These are phyloP conservation scores for Turdus rufiventris DNA, from an alignment of 2,113 vertebrate genomes.

Conservation along the genomic window DNA sequence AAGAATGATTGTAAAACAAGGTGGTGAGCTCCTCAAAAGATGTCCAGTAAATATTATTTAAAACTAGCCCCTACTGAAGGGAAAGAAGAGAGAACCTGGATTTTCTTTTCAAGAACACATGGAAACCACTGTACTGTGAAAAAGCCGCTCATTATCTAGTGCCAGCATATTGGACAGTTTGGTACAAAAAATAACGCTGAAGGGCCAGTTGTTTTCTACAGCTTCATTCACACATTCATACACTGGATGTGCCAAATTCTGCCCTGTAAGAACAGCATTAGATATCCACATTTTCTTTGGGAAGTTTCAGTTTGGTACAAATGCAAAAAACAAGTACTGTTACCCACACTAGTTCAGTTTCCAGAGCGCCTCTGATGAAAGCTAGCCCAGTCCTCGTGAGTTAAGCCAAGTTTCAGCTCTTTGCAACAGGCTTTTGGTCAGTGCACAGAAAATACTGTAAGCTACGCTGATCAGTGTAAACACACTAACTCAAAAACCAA, in stretches of 20 bases:
- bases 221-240: not conserved
- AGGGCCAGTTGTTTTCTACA: not conserved
- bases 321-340: not conserved
- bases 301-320: not conserved
- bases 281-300: not conserved
- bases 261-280: not conserved
- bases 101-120: not conserved
- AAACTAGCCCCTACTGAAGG: not conserved
- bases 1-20: not conserved
- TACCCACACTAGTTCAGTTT: not conserved
- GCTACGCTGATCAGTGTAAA: not conserved
- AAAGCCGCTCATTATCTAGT: not conserved
- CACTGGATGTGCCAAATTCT: not conserved
- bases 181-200: not conserved
- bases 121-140: not conserved
- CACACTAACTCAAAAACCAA: not conserved
- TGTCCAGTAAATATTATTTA: not conserved
- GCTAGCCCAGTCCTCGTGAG: not conserved
- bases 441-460: not conserved
- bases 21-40: not conserved
- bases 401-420: not conserved
- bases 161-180: not conserved
- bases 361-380: fast-evolving
- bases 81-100: not conserved
- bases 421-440: not conserved